Evolutionary conservation across 2,797 vertebrate genomes (phyloP).

Genomic region (Coccyzus lansbergi): DNA sequence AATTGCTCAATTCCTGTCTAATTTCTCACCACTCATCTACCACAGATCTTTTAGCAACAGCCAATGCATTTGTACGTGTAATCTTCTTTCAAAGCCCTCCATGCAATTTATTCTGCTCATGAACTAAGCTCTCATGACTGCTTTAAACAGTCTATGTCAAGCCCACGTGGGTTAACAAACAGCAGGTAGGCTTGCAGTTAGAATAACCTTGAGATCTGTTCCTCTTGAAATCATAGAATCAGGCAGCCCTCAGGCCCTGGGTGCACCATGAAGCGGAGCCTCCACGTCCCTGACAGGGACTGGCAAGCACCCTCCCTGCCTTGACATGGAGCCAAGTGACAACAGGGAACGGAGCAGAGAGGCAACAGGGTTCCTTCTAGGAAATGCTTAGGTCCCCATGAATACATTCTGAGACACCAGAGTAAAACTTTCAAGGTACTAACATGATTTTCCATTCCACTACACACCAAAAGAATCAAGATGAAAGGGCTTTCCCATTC

Average conservation of each 20-base stretch:
- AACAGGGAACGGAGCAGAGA: not conserved
- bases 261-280: not conserved
- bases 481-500: constrained; percentile 1
- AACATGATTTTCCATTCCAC: not conserved
- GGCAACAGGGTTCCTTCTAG: not conserved
- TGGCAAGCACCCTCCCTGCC: not conserved
- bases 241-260: too few species aligned
- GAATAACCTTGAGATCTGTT: not conserved
- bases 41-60: not conserved
- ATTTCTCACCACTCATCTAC: constrained; percentile 33
- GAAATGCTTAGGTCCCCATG: not conserved
- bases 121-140: not conserved
- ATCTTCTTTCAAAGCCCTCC: not conserved
- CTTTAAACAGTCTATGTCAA: not conserved
- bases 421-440: not conserved
- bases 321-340: not conserved
- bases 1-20: not conserved
- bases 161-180: not conserved
- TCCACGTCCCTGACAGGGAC: not conserved
- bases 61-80: not conserved
- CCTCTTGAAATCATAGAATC: not conserved
- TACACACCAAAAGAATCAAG: not conserved
- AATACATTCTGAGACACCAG: not conserved
- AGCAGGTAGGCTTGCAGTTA: not conserved
- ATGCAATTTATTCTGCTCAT: not conserved